These are phyloP conservation scores for Trichopria drosophilae DNA, from an alignment of 2,888 invertebrate species.

Conservation along the genomic window DNA sequence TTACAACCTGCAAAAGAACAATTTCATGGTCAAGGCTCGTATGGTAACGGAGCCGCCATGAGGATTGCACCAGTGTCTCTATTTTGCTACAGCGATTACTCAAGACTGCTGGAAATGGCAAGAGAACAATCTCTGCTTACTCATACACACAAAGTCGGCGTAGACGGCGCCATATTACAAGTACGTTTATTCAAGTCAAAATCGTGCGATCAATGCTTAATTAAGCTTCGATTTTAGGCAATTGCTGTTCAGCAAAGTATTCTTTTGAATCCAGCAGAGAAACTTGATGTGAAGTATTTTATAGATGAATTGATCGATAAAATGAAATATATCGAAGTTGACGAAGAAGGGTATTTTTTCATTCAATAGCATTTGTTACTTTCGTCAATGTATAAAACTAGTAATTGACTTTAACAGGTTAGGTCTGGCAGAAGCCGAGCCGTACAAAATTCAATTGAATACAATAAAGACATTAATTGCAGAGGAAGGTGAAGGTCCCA, in stretches of 20 bases:
- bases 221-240: slow-evolving; percentile 53
- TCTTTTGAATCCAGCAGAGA: slow-evolving; percentile 55
- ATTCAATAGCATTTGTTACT: no score
- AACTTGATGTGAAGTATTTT: slow-evolving; percentile 61
- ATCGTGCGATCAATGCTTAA: neutral
- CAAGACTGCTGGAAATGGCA: slow-evolving; percentile 60
- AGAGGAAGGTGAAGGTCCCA: slow-evolving; percentile 55
- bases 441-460: slow-evolving; percentile 63
- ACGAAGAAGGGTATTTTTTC: slow-evolving; percentile 55
- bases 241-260: slow-evolving; percentile 65
- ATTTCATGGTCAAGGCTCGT: slow-evolving; percentile 71
- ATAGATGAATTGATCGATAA: slow-evolving; percentile 60
- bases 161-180: slow-evolving; percentile 65
- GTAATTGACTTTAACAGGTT: slow-evolving; percentile 42
- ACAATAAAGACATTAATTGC: slow-evolving; percentile 61
- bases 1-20: slow-evolving; percentile 68
- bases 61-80: slow-evolving; percentile 70
- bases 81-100: slow-evolving; percentile 62
- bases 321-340: slow-evolving; percentile 61
- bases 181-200: slow-evolving; percentile 39
- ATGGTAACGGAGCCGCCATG: slow-evolving; percentile 81
- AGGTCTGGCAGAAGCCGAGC: slow-evolving; percentile 54
- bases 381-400: no score
- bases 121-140: slow-evolving; percentile 64
- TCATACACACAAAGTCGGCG: slow-evolving; percentile 64